Conservation (phyloP, 2,113 vertebrate genomes). For the Neolamprologus modestus region DNA sequence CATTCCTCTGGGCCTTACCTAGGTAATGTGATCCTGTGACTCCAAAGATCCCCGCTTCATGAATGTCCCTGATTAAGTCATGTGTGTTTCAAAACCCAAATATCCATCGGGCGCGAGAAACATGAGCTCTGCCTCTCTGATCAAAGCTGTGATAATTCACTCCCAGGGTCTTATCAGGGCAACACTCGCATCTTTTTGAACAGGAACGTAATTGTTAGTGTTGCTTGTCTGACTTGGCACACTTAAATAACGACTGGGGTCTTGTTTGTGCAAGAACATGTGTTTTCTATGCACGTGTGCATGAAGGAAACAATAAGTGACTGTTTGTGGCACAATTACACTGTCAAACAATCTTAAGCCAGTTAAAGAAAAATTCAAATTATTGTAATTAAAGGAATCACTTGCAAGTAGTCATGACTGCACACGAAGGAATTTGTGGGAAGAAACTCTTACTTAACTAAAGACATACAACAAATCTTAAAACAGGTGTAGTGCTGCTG, state of each 20-base stretch:
- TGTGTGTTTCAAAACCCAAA: conserved; percentile 18
- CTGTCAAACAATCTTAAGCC: conserved; percentile 4
- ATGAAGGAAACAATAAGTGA: background rate
- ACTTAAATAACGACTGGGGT: background rate
- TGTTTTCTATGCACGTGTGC: background rate
- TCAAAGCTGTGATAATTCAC: background rate
- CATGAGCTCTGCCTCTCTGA: conserved; percentile 25
- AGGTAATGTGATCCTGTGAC: conserved; percentile 48
- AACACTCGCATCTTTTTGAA: background rate
- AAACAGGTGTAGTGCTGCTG: background rate
- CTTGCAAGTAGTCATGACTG: background rate
- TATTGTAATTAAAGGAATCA: background rate
- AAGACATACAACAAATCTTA: background rate
- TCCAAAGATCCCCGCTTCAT: conserved; percentile 19
- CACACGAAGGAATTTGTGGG: background rate
- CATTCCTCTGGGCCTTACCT: conserved; percentile 52
- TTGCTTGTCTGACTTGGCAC: background rate
- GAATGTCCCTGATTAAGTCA: conserved; percentile 51
- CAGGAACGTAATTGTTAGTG: background rate
- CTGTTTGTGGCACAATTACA: background rate
- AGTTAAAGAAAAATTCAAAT: background rate
- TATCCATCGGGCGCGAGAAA: conserved; percentile 12
- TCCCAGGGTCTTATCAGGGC: background rate
- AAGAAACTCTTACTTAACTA: background rate
- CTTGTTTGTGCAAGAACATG: background rate